Evolutionary conservation across 1,140 invertebrate species (phyloP), one percentile per base, ranked within the genome.

Genomic region (Micrasema minimum): DNA sequence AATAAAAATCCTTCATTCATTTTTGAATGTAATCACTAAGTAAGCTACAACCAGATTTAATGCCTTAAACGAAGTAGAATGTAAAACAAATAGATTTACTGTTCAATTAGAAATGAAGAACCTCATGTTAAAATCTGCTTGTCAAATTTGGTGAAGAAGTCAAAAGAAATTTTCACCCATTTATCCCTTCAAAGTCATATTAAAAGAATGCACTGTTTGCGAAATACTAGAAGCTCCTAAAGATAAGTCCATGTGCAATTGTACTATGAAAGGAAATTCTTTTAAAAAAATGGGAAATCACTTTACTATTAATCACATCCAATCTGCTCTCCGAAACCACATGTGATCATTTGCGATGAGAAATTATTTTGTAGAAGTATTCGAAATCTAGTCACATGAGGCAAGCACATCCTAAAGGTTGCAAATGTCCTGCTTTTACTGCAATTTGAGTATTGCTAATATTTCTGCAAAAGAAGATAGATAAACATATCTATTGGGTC

Each of bases 21-120:
- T 2, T n/a, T 31, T 31, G 26, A 31, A 31, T 31, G 3, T 48
- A 6, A 22, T 22, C 20, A 16, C 46, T 10, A 20, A 22, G 18
- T 5, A 48, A 18, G 46, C 10, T 20, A 48, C 46, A n/a, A 2
- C n/a, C 0, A 46, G 4, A 16, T 43, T 20, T 22, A 55, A 67
- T 53, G 65, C 65, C 1, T 26, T 55, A 16, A 16, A n/a, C n/a
- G n/a, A n/a, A 41, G 7, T 41, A 41, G 41, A 55, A 67, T 55
- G 65, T 12, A 55, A 18, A 6, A 11, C 41, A 55, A 41, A 53
- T 67, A 20, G 51, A 67, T 67, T 18, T 38, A 53, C n/a, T 67
- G 4, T 67, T 67, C 22, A 9, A 67, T 45, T 45, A 2, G 26
- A 31, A 31, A 31, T 2, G 2, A 31, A 7, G 7, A 31, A 31